Evolutionary conservation across 2,888 invertebrate species (phyloP).

Genomic region (Calliphora vomitoria): DNA sequence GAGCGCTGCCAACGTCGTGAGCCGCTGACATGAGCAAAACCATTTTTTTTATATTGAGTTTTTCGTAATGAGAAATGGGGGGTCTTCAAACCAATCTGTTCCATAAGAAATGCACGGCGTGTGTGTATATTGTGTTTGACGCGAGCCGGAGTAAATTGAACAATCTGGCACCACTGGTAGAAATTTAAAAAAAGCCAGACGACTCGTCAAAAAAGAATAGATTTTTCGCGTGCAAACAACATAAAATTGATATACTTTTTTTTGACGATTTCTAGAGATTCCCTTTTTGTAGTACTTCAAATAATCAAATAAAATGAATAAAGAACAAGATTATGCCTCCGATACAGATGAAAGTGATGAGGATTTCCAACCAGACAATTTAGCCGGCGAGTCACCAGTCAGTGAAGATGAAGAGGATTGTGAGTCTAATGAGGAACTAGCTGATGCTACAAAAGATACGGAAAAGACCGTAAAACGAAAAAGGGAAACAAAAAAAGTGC

Average conservation of each 20-base stretch:
- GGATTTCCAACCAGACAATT: conserved; percentile 89
- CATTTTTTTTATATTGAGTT: too few relatives aligned
- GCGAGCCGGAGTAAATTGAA: too few relatives aligned
- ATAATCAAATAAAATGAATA: conserved; percentile 79
- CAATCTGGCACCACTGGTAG: background rate
- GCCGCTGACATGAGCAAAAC: too few relatives aligned
- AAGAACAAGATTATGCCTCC: conserved; percentile 86
- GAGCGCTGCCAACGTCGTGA: too few relatives aligned
- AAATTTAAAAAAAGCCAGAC: background rate
- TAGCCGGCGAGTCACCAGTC: conserved; percentile 85
- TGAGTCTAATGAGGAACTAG: conserved; percentile 52
- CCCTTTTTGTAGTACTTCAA: background rate
- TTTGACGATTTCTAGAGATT: background rate
- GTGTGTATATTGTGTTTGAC: too few relatives aligned
- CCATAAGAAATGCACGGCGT: too few relatives aligned
- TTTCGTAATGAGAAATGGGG: too few relatives aligned
- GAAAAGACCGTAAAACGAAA: conserved; percentile 50
- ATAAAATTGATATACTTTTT: background rate
- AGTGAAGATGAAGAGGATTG: conserved; percentile 71
- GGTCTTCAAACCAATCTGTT: too few relatives aligned
- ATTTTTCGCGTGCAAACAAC: conserved; percentile 51
- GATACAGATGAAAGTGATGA: conserved; percentile 92
- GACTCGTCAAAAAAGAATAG: conserved; percentile 16
- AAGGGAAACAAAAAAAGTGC: conserved; percentile 61
- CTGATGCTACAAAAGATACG: conserved; percentile 61